Evolutionary conservation across 2,797 vertebrate species (phyloP), one percentile per base, ranked within the genome.

Genomic region (Myioborus miniatus): DNA sequence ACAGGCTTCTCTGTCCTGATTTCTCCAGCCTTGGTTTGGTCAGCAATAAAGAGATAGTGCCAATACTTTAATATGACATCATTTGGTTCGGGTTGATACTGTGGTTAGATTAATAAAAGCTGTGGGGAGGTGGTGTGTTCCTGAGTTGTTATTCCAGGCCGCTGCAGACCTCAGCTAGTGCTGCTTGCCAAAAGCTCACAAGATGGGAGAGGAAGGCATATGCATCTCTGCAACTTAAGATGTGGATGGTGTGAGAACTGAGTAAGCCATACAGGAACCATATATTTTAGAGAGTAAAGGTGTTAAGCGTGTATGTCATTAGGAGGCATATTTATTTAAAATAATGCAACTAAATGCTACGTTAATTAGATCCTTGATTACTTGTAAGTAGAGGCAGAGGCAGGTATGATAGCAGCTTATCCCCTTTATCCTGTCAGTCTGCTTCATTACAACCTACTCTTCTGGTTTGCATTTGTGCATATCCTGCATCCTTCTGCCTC

Each of bases 291-390:
- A 44, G 15, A 60, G 68, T 30, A 22, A 78, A 72, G 53, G 7
- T 77, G n/a, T 56, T 83, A 46, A 80, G 41, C 3, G 2, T 32
- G 11, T 53, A 23, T 65, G 55, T 50, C 49, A 39, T 82, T 82
- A 79, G 65, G 74, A 82, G 29, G 19, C 56, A 53, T 55, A 47
- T 81, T 95, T 95, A 60, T 53, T 92, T 80, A 37, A 87, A 93
- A 56, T 58, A 81, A 68, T 36, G 39, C n/a, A 32, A n/a, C 29
- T 87, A 44, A 87, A 64, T 24, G 29, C 55, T 77, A 1, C 17
- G 12, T 90, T 69, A 72, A 63, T 96, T 93, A 87, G 74, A 53
- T 53, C 67, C 36, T 79, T 84, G 32, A 22, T 76, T 83, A 29
- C 0, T 0, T 39, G 22, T 56, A 56, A 80, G 29, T 50, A 92